Base-by-base conservation (phyloP, 1,140 invertebrate genomes). In the Drosophila parabipectinata region DNA sequence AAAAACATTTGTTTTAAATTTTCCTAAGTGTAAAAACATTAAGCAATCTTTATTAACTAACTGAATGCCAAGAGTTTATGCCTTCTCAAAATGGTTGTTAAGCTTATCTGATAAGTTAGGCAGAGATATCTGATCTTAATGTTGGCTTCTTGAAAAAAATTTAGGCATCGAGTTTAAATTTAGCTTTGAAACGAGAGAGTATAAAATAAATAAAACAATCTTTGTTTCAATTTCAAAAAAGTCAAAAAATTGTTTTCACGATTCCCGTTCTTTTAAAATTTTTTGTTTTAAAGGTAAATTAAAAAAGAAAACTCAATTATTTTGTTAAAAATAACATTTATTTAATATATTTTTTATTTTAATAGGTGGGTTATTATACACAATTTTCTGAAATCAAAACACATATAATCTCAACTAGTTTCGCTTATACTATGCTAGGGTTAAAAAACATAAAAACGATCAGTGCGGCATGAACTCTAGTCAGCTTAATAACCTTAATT, bases 401-500 rank as follows among this genome's bases (percentile, higher is more conserved):
- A 66, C 30, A 62, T 15, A 9, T n/a, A 59, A 59, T 50, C 45
- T 34, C 32, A 52, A 24, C 60, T 7, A 7, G 10, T 44, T 3
- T 7, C 10, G 10, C 18, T 3, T 21, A 21, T 8, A 1, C 15
- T 47, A 47, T 21, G 44, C 18, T 18, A 47, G 8, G 1, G 15
- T 45, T 34, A 54, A 5, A 32, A 15, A 51, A 14, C 4, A 56
- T 2, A 4, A n/a, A 37, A 26, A 34, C n/a, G 21, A 32, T 18
- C 15, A 18, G 51, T 32, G 41, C n/a, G 10, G 66, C 28, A 39
- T 69, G 14, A 68, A 50, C 66, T 28, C 4, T 37, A 12, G 10
- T 28, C 41, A 26, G 18, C 59, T 52, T 63, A 64, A 67, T 67
- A n/a, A 14, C 12, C 51, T 55, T 55, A 50, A 72, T 34, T 71